Percentiles rank a stretch among this genome's conserved stretches.
These are phyloP conservation scores for Battus philenor DNA, from an alignment of 1,140 invertebrate species.

Conservation along the genomic window DNA sequence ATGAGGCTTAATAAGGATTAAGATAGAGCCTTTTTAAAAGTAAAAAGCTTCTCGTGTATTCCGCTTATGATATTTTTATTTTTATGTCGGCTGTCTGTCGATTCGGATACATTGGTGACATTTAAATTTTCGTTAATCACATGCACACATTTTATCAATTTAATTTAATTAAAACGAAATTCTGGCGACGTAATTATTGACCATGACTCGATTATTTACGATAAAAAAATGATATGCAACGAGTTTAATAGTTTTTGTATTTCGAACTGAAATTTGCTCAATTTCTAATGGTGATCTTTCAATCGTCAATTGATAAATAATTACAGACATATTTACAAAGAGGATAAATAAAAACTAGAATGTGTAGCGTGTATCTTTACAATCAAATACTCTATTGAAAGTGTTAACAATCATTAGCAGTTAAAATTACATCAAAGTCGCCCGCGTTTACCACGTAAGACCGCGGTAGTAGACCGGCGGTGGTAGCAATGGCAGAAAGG, in stretches of 20 bases:
- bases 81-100: slow-evolving; percentile 33
- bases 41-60: slow-evolving; percentile 69
- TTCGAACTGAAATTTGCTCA: not conserved
- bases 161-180: slow-evolving; percentile 6
- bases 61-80: slow-evolving; percentile 51
- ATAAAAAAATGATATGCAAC: not conserved
- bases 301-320: too few species aligned
- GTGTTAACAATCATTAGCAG: too few species aligned
- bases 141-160: slow-evolving; percentile 4
- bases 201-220: not conserved
- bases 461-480: not conserved
- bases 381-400: too few species aligned
- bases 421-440: too few species aligned
- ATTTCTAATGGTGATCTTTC: too few species aligned
- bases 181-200: not conserved
- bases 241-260: not conserved
- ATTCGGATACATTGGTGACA: slow-evolving; percentile 21
- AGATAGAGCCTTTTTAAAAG: slow-evolving; percentile 65
- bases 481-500: slow-evolving; percentile 23
- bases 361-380: too few species aligned
- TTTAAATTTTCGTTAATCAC: slow-evolving; percentile 14
- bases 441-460: not conserved
- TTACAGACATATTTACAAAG: too few species aligned
- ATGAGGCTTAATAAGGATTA: slow-evolving; percentile 69
- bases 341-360: too few species aligned